Conservation (phyloP, 1,140 invertebrate species). For the Dreissena rostriformis region DNA sequence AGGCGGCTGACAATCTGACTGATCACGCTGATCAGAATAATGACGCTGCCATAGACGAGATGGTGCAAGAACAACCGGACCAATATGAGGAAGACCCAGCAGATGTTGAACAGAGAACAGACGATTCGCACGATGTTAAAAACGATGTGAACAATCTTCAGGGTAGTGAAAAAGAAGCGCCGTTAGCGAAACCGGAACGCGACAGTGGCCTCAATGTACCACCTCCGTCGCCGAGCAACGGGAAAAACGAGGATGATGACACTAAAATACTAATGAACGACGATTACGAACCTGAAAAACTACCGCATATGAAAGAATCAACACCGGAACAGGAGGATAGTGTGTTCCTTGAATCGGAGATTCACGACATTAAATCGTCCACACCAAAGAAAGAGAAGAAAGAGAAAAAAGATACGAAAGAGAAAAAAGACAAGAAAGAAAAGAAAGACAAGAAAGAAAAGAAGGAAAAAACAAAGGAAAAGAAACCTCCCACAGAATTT, state of each 20-base stretch:
- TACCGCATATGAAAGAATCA: too few species aligned
- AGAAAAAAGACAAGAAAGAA: slow-evolving; percentile 16
- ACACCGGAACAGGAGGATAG: background rate
- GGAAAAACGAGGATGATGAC: background rate
- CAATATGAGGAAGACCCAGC: too few species aligned
- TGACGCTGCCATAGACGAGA: too few species aligned
- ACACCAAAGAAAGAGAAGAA: slow-evolving; percentile 23
- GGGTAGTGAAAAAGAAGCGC: slow-evolving; percentile 1
- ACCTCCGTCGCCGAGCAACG: slow-evolving; percentile 13
- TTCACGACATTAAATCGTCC: background rate
- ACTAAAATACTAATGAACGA: background rate
- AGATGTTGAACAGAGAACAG: too few species aligned
- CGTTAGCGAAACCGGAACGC: slow-evolving; percentile 6
- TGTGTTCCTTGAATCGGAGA: slow-evolving; percentile 30
- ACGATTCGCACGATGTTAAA: too few species aligned
- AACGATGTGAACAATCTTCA: too few species aligned
- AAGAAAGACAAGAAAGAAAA: slow-evolving; percentile 18
- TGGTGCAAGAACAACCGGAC: too few species aligned
- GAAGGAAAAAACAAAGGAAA: slow-evolving; percentile 1
- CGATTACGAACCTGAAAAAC: slow-evolving; percentile 13
- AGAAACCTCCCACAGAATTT: background rate
- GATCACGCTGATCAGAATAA: too few species aligned
- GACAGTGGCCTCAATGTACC: slow-evolving; percentile 30
- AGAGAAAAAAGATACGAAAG: slow-evolving; percentile 5
- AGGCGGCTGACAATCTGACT: too few species aligned